Evolutionary conservation across 2,113 vertebrate genomes (phyloP).

Genomic region (Petaurus breviceps): DNA sequence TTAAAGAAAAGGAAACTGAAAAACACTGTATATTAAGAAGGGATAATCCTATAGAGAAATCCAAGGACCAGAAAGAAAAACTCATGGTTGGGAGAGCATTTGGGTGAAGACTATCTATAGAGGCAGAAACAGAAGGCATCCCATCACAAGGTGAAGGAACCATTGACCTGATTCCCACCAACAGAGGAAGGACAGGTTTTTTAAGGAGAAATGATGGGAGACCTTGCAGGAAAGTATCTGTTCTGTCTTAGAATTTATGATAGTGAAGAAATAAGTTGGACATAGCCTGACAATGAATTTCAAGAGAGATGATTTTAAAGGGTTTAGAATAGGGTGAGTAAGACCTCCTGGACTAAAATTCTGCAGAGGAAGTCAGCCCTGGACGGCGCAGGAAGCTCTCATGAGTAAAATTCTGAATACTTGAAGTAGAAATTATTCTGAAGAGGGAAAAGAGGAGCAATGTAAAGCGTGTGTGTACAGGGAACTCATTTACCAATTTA

Average conservation of each 20-base stretch:
- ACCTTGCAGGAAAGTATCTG: neutral
- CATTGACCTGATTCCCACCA: neutral
- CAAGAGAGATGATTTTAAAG: neutral
- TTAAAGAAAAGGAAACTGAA: neutral
- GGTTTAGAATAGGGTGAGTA: neutral
- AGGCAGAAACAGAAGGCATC: neutral
- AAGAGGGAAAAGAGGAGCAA: neutral
- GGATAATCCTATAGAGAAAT: neutral
- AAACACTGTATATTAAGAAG: neutral
- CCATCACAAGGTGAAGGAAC: neutral
- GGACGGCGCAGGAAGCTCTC: neutral
- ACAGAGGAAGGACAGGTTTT: neutral
- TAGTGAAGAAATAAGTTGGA: neutral
- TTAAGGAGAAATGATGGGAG: neutral
- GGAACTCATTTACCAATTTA: neutral
- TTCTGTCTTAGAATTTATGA: neutral
- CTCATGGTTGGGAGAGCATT: neutral
- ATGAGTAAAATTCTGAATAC: neutral
- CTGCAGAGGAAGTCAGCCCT: neutral
- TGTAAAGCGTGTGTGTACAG: neutral
- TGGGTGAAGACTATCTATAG: neutral
- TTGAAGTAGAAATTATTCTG: neutral
- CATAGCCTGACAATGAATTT: neutral
- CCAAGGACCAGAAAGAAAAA: neutral
- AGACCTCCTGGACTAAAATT: neutral